Percentiles rank a stretch among this genome's conserved stretches.
phyloP scores from a whole-genome alignment of 2,113 vertebrate genomes.

The Ramphastos sulfuratus region DNA sequence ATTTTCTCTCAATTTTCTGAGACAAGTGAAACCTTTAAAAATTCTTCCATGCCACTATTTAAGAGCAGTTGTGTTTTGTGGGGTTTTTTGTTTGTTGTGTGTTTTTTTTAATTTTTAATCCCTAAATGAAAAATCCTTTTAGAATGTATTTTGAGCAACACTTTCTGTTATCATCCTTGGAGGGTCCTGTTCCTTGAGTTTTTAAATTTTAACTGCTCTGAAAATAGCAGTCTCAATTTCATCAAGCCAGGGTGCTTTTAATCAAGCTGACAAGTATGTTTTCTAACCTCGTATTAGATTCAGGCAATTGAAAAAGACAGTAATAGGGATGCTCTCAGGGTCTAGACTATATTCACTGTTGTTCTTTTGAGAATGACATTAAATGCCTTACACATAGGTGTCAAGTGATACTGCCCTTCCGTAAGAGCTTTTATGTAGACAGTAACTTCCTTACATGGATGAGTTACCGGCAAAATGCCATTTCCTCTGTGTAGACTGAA shows the following conservation, averaged over 20 bases:
- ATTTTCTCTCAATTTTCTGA: not conserved
- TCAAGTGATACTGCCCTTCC: not conserved
- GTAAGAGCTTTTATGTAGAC: not conserved
- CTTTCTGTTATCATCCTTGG: not conserved
- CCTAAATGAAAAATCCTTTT: not conserved
- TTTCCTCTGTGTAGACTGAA: not conserved
- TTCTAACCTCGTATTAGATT: not conserved
- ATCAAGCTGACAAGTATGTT: not conserved
- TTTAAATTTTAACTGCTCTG: not conserved
- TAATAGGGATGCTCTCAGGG: not conserved
- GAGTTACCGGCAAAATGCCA: not conserved
- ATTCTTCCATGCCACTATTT: not conserved
- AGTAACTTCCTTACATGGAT: not conserved
- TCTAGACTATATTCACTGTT: rapidly evolving
- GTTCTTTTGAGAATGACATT: not conserved
- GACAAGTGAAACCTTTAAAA: not conserved
- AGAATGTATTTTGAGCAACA: not conserved
- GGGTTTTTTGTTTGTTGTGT: too few relatives aligned
- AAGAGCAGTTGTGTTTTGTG: not conserved
- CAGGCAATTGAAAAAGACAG: not conserved
- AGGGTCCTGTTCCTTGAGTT: not conserved
- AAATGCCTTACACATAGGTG: not conserved
- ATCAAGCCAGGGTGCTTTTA: not conserved
- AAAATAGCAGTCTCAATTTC: not conserved
- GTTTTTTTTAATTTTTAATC: not conserved